These are phyloP conservation scores for Chymomyza amoena DNA, from an alignment of 2,888 invertebrate genomes.

Conservation along the genomic window DNA sequence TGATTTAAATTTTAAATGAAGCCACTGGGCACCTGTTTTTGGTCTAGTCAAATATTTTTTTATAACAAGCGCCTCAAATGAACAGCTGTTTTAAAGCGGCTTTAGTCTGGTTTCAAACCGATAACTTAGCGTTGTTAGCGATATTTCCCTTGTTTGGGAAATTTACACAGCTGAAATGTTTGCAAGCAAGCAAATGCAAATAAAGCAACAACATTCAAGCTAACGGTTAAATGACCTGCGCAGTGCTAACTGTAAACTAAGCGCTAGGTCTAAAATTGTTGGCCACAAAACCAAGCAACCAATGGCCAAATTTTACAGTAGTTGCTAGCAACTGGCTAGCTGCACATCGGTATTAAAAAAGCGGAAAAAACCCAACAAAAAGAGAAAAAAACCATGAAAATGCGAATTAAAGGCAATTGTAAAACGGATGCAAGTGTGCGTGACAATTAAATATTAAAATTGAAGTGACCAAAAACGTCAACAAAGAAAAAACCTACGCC, in stretches of 20 bases:
- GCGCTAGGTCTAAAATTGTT: not conserved
- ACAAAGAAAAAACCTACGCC: not conserved
- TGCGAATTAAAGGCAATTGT: constrained; percentile 24
- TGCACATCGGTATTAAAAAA: constrained; percentile 32
- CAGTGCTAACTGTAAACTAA: not conserved
- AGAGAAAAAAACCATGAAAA: not conserved
- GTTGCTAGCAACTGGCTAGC: constrained; percentile 53
- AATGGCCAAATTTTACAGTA: constrained; percentile 53
- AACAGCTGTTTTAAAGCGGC: too few species aligned
- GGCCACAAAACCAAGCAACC: constrained; percentile 47
- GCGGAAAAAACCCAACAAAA: not conserved
- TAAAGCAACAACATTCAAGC: not conserved
- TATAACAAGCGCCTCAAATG: too few species aligned
- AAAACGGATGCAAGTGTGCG: constrained; percentile 62
- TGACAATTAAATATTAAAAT: constrained; percentile 55
- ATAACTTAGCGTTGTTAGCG: not conserved
- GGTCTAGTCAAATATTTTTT: too few species aligned
- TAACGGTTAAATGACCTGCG: not conserved
- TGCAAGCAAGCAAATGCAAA: not conserved
- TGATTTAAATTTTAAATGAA: too few species aligned
- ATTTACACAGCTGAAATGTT: not conserved
- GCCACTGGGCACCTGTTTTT: too few species aligned
- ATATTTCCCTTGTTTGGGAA: not conserved
- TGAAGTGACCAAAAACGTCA: constrained; percentile 30
- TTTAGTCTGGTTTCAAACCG: not conserved